Conservation (phyloP, 2,888 invertebrate genomes). For the Ypsolopha sequella region DNA sequence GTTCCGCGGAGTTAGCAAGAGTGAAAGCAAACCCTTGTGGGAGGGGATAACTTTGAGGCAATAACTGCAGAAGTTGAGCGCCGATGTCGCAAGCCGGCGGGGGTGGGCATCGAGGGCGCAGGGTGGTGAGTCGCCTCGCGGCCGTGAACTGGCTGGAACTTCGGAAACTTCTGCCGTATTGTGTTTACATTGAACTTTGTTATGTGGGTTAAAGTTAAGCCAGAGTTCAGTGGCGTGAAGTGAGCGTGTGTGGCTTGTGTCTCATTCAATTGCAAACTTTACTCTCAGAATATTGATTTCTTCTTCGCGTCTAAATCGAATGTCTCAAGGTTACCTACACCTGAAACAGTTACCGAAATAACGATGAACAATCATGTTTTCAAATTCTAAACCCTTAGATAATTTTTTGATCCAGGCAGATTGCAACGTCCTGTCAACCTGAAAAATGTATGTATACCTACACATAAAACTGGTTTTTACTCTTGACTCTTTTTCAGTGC, state of each 20-base stretch:
- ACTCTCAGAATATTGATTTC: slow-evolving; percentile 52
- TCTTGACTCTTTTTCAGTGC: no score
- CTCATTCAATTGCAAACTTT: slow-evolving; percentile 61
- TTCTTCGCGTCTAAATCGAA: slow-evolving; percentile 19
- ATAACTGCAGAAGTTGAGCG: slow-evolving; percentile 11
- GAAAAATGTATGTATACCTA: no score
- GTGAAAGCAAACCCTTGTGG: slow-evolving; percentile 7
- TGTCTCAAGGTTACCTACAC: no score
- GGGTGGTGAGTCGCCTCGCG: slow-evolving; percentile 17
- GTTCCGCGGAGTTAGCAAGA: neutral
- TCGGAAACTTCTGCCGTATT: slow-evolving; percentile 65
- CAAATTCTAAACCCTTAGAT: no score
- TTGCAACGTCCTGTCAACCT: no score
- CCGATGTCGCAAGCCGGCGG: slow-evolving; percentile 12
- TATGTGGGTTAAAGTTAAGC: slow-evolving; percentile 71
- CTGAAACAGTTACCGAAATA: no score
- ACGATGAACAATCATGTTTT: no score
- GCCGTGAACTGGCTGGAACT: slow-evolving; percentile 62
- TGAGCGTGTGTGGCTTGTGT: slow-evolving; percentile 40
- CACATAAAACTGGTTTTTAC: no score
- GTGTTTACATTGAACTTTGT: slow-evolving; percentile 72
- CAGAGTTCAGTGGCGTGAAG: slow-evolving; percentile 59
- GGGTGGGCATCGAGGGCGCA: slow-evolving; percentile 14
- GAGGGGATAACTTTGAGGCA: slow-evolving; percentile 8
- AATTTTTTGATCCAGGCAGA: no score